Evolutionary conservation across 2,113 vertebrate species (phyloP).

Genomic region (Orthonyx spaldingii): DNA sequence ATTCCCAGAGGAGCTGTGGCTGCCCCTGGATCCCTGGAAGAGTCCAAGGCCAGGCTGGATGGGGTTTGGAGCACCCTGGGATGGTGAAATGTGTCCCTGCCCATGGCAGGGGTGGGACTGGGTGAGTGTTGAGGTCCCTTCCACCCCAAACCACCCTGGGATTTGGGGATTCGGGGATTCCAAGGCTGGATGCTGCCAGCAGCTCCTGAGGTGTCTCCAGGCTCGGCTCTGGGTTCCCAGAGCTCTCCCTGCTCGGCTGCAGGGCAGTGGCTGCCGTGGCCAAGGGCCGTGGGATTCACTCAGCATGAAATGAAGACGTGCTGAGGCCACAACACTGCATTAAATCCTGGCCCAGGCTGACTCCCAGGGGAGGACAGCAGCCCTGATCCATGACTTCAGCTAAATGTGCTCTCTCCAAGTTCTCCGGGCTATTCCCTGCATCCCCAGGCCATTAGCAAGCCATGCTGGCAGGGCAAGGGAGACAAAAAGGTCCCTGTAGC

Average conservation of each 20-base stretch:
- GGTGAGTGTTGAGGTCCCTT: not conserved
- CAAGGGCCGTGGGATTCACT: not conserved
- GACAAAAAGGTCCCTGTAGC: not conserved
- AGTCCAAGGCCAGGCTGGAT: not conserved
- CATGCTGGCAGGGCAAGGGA: not conserved
- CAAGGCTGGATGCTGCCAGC: not conserved
- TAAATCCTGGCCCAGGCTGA: not conserved
- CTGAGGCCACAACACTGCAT: not conserved
- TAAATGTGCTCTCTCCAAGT: not conserved
- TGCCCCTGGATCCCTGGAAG: not conserved
- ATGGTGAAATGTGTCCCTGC: rapidly evolving
- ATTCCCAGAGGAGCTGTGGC: not conserved
- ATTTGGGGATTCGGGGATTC: too few species aligned
- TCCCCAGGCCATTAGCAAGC: not conserved
- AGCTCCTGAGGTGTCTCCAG: not conserved
- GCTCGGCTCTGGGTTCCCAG: rapidly evolving
- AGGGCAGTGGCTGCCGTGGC: rapidly evolving
- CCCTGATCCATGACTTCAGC: not conserved
- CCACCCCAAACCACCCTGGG: not conserved
- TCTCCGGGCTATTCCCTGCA: not conserved
- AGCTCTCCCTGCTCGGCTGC: not conserved
- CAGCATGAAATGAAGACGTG: not conserved
- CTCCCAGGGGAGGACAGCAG: not conserved
- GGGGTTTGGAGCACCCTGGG: not conserved
- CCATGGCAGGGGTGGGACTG: not conserved